Evolutionary conservation across 1,140 invertebrate genomes (phyloP).

Genomic region (Polypedilum pembai): DNA sequence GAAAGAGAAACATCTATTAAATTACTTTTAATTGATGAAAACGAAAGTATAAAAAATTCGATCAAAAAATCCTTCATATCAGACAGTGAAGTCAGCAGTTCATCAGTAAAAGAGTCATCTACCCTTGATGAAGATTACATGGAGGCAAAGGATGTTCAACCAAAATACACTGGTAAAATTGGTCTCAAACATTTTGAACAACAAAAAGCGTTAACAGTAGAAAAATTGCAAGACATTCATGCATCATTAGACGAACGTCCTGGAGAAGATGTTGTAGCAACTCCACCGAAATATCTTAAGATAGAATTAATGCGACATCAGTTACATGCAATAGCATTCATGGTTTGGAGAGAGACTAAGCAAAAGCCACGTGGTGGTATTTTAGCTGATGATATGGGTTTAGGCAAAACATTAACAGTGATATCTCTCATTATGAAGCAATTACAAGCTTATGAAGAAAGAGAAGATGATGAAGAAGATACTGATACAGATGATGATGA

Average conservation of each 20-base stretch:
- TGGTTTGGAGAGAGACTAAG: conserved; percentile 72
- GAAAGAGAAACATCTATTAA: not conserved
- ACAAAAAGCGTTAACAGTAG: not conserved
- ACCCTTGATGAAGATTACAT: not conserved
- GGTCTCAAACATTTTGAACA: conserved; percentile 14
- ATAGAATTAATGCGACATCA: conserved; percentile 79
- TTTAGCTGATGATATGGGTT: conserved; percentile 87
- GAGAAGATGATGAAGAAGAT: conserved; percentile 39
- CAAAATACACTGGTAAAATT: conserved; percentile 7
- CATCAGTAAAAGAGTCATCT: not conserved
- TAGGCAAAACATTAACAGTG: conserved; percentile 89
- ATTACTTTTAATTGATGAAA: not conserved
- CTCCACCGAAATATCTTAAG: conserved; percentile 57
- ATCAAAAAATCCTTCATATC: not conserved
- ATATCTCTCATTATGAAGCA: conserved; percentile 64
- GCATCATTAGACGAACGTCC: conserved; percentile 60
- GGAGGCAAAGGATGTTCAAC: not conserved
- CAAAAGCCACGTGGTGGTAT: conserved; percentile 77
- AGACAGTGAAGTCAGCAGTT: not conserved
- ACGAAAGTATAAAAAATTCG: not conserved
- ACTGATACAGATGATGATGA: conserved; percentile 39
- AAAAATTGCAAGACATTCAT: conserved; percentile 58
- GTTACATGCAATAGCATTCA: conserved; percentile 76
- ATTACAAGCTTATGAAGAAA: conserved; percentile 36
- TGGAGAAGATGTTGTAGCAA: conserved; percentile 48